Evolutionary conservation across 2,888 invertebrate species (phyloP).

Genomic region (Helicoverpa assulta): DNA sequence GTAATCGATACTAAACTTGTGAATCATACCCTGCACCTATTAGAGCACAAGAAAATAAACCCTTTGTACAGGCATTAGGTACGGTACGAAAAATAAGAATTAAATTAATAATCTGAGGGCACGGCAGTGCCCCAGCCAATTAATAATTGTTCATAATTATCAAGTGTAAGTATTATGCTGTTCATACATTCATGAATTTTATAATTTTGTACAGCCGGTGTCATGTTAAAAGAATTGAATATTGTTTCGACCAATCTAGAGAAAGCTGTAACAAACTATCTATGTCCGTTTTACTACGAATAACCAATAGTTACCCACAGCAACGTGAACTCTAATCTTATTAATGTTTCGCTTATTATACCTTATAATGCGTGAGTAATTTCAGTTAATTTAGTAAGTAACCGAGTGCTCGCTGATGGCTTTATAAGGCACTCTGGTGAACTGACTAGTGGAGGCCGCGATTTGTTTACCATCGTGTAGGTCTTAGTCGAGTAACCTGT

Average conservation of each 20-base stretch:
- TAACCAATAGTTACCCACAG: background rate
- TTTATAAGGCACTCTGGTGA: background rate
- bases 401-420: background rate
- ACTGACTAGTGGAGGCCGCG: slow-evolving; percentile 5
- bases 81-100: background rate
- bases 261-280: slow-evolving; percentile 4
- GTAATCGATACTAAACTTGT: background rate
- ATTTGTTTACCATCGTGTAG: slow-evolving; percentile 3
- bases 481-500: background rate
- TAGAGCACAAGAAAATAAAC: background rate
- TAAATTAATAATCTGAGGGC: no score
- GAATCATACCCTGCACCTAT: background rate
- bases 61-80: no score
- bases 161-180: no score
- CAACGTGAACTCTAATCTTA: slow-evolving; percentile 5
- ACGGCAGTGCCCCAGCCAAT: no score
- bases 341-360: slow-evolving; percentile 8
- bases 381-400: background rate
- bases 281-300: background rate
- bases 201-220: no score
- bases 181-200: no score
- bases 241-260: background rate
- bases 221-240: background rate
- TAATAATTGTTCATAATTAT: no score
- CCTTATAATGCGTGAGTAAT: slow-evolving; percentile 1